A percentile compares a stretch with the other conserved stretches of the same genome.
Conservation (phyloP, 2,797 vertebrate genomes). For the Nyctibius grandis region DNA sequence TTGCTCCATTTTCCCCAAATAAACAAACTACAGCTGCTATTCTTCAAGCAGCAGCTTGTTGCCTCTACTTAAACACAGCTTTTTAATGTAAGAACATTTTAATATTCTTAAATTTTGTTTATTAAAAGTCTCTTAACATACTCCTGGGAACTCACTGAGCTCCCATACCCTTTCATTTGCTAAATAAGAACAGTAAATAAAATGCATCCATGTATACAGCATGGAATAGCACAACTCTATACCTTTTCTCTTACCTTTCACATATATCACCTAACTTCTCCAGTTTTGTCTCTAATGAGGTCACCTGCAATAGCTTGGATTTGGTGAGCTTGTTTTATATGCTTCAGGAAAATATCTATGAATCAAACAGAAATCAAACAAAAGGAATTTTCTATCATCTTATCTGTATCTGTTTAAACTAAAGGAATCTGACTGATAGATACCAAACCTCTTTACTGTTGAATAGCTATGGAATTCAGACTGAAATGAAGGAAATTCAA, state of each 20-base stretch:
- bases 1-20: not conserved
- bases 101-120: not conserved
- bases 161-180: not conserved
- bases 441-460: not conserved
- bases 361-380: not conserved
- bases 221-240: not conserved
- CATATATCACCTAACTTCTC: not conserved
- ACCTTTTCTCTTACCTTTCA: not conserved
- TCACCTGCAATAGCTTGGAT: not conserved
- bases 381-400: not conserved
- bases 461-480: not conserved
- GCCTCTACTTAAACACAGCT: not conserved
- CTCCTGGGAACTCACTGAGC: not conserved
- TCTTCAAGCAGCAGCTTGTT: not conserved
- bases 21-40: not conserved
- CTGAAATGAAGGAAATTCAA: slow-evolving; percentile 39
- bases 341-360: not conserved
- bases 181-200: not conserved
- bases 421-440: not conserved
- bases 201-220: not conserved
- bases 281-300: not conserved
- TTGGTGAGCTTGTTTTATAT: not conserved
- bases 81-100: not conserved
- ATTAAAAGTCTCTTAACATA: not conserved
- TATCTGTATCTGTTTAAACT: not conserved